Conservation (phyloP, 2,113 vertebrate species). For the Helogale parvula region DNA sequence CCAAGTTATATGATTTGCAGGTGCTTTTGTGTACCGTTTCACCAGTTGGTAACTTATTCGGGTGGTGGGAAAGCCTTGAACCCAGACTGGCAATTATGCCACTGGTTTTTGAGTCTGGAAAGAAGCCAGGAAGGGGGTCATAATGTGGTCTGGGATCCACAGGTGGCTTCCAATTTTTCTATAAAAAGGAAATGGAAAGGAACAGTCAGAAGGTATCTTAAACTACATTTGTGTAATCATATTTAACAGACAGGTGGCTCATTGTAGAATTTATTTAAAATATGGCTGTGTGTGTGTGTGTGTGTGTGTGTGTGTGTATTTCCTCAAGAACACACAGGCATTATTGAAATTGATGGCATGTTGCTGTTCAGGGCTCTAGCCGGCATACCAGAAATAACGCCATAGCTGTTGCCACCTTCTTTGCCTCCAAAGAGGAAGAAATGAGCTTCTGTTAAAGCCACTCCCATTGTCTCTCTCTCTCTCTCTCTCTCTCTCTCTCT, state of each 20-base stretch:
- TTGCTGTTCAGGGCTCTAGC: neutral
- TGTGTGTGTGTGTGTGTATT: rapidly evolving
- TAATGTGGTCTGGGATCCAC: neutral
- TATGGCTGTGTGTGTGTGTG: too few species aligned
- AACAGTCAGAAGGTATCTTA: constrained; percentile 24
- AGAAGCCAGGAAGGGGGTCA: neutral
- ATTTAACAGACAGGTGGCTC: constrained; percentile 34
- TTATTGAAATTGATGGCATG: neutral
- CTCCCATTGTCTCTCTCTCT: neutral
- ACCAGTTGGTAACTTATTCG: neutral
- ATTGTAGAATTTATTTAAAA: neutral
- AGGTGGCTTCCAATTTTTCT: constrained; percentile 49
- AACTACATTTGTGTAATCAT: neutral
- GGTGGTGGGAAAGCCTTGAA: constrained; percentile 38
- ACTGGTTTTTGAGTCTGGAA: constrained; percentile 32
- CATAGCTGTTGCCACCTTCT: rapidly evolving
- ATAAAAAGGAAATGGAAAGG: constrained; percentile 22
- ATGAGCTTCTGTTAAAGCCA: neutral
- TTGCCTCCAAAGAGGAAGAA: neutral
- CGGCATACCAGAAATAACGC: rapidly evolving
- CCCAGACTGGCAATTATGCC: neutral
- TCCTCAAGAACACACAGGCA: neutral
- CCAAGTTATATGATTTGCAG: constrained; percentile 50
- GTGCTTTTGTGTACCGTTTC: constrained; percentile 37
- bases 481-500: neutral